Evolutionary conservation across 2,888 invertebrate genomes (phyloP).

Genomic region (Eristalis arbustorum): DNA sequence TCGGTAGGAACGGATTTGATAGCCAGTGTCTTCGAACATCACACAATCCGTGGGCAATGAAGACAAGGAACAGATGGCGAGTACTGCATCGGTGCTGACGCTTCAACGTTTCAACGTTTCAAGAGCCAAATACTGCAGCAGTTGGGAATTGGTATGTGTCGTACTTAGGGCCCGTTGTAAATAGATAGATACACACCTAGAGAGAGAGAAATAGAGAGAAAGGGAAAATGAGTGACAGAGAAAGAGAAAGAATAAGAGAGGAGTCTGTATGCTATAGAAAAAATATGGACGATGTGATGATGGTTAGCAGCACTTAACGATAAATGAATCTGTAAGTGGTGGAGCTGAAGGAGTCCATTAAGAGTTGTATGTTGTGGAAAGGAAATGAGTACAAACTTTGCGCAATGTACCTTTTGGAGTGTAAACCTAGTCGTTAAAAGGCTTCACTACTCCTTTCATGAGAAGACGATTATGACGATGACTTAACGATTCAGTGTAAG

Average conservation of each 20-base stretch:
- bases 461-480: background rate
- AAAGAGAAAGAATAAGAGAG: background rate
- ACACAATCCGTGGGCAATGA: slow-evolving; percentile 52
- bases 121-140: slow-evolving; percentile 48
- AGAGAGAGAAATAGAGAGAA: no score
- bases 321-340: slow-evolving; percentile 64
- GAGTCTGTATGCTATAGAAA: slow-evolving; percentile 7
- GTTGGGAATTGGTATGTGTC: slow-evolving; percentile 32
- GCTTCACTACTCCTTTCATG: background rate
- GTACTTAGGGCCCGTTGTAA: slow-evolving; percentile 43
- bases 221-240: no score
- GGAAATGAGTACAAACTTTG: slow-evolving; percentile 56
- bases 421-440: slow-evolving; percentile 24
- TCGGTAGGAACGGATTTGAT: slow-evolving; percentile 30
- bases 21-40: slow-evolving; percentile 41
- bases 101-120: slow-evolving; percentile 1
- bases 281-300: slow-evolving; percentile 19
- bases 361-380: slow-evolving; percentile 43
- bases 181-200: slow-evolving; percentile 17
- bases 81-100: slow-evolving; percentile 31
- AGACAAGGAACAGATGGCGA: background rate
- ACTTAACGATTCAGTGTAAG: background rate
- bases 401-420: slow-evolving; percentile 10
- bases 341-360: slow-evolving; percentile 52
- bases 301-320: slow-evolving; percentile 61